phyloP scores from a whole-genome alignment of 2,113 vertebrate genomes.

The Struthidea cinerea region DNA sequence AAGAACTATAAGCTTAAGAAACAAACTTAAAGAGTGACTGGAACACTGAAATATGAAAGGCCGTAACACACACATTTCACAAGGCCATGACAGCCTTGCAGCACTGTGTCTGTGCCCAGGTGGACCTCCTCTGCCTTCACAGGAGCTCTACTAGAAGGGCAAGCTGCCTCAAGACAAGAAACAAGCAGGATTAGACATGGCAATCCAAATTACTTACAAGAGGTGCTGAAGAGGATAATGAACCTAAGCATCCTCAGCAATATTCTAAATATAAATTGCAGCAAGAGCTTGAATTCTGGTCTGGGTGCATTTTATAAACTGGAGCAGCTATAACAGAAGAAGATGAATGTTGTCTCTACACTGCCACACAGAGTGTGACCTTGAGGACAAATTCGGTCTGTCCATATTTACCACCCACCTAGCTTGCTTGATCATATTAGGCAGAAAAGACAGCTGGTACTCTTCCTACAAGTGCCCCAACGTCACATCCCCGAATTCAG shows the following conservation, averaged over 20 bases:
- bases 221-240: not conserved
- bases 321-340: not conserved
- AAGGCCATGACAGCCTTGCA: not conserved
- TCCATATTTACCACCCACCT: not conserved
- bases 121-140: not conserved
- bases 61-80: not conserved
- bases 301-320: not conserved
- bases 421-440: not conserved
- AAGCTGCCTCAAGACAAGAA: not conserved
- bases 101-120: not conserved
- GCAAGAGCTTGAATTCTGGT: not conserved
- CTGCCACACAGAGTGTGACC: not conserved
- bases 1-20: not conserved
- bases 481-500: rapidly evolving
- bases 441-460: not conserved
- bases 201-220: not conserved
- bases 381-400: not conserved
- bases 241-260: not conserved
- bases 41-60: not conserved
- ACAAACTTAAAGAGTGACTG: not conserved
- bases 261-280: not conserved
- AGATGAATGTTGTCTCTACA: not conserved
- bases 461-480: not conserved
- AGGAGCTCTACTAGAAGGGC: not conserved
- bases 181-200: not conserved